Base-by-base conservation (phyloP, 2,797 vertebrate genomes). In the Chlorospingus flavigularis region DNA sequence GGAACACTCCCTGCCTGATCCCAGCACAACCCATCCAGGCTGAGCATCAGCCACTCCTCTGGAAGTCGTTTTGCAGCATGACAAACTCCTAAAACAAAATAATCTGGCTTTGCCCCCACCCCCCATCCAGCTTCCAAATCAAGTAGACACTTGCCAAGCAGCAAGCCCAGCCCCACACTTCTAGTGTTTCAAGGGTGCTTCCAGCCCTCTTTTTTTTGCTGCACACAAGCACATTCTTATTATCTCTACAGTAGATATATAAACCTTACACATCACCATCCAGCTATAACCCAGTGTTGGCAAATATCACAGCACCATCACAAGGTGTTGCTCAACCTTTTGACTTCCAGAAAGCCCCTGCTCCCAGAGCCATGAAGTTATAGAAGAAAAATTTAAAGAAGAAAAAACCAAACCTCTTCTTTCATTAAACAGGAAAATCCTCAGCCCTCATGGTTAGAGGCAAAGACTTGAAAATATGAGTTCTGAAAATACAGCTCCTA, bases 301-400 rank as follows among this genome's bases (percentile, higher is more conserved):
- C 86, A 96, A 91, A 85, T 77, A 77, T 47, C 91, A 74, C 87
- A 86, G 82, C 85, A 86, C 45, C 70, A 65, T 88, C 92, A 62
- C 50, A 74, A 89, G 75, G 81, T 51, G 42, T 42, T 68, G 23
- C 21, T 11, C 83, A 86, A 40, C 68, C 79, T 94, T 84, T 50
- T 65, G 87, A 88, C 72, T 88, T 83, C 48, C 42, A 61, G 42
- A 83, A 77, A 80, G 68, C 45, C 75, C 47, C 74, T 70, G 71
- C 33, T 82, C 35, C 48, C 45, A 65, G 15, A 88, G 65, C 50
- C 91, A 39, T 6, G 7, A 63, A 82, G 33, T 53, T 80, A 74
- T 1, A 15, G 65, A 33, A 42, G 4, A 43, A 53, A 42, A 45
- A 17, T 5, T 71, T 42, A 1, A 5, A 60, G 35, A 40, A 26